These are phyloP conservation scores for Glossosoma conforme DNA, from an alignment of 1,140 invertebrate genomes.

Conservation along the genomic window DNA sequence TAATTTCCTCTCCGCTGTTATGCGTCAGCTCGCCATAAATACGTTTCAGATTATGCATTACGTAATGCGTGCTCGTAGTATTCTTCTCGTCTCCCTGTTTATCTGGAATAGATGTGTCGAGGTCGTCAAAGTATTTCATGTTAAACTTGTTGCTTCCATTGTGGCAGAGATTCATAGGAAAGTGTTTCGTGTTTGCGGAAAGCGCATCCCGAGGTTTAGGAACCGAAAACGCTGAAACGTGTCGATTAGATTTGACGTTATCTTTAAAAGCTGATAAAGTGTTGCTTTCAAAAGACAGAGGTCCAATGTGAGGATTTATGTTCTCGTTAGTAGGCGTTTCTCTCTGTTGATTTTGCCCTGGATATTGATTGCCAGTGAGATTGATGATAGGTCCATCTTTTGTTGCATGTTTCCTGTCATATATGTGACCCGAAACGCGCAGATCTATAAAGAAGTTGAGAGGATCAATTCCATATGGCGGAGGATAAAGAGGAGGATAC, in stretches of 20 bases:
- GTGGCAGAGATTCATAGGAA: constrained; percentile 21
- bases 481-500: constrained; percentile 67
- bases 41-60: constrained; percentile 49
- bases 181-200: constrained; percentile 11
- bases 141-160: constrained; percentile 24
- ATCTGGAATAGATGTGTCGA: constrained; percentile 20
- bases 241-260: constrained; percentile 44
- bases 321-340: constrained; percentile 21
- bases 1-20: constrained; percentile 30
- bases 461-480: constrained; percentile 73
- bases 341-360: constrained; percentile 14
- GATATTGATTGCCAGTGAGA: constrained; percentile 24
- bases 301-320: constrained; percentile 33
- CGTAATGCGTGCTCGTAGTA: constrained; percentile 48
- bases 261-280: constrained; percentile 34
- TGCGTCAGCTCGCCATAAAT: constrained; percentile 49
- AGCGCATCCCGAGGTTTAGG: constrained; percentile 44
- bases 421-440: constrained; percentile 73
- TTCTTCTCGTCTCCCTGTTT: constrained; percentile 24
- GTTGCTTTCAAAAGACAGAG: constrained; percentile 25
- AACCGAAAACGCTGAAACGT: constrained; percentile 62
- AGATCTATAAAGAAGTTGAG: constrained; percentile 77
- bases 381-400: constrained; percentile 32
- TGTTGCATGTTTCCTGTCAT: constrained; percentile 61
- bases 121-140: constrained; percentile 27